phyloP scores from a whole-genome alignment of 2,113 vertebrate species.

The Platichthys stellatus region DNA sequence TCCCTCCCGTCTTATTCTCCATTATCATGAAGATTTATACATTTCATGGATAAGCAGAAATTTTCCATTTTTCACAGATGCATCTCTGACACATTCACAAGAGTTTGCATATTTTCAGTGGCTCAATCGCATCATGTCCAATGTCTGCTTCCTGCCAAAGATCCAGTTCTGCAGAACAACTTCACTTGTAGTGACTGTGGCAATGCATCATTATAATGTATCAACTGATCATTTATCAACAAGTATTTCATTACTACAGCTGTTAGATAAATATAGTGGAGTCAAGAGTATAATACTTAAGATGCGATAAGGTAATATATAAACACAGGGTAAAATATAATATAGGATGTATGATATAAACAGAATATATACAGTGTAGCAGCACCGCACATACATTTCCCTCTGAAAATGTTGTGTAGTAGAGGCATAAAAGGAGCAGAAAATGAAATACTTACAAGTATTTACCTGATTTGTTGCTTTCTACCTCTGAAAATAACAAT shows the following conservation, averaged over 20 bases:
- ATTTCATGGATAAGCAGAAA: not conserved
- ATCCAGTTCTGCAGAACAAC: not conserved
- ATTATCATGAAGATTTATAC: not conserved
- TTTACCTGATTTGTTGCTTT: no score
- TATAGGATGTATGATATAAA: no score
- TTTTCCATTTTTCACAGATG: not conserved
- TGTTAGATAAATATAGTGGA: not conserved
- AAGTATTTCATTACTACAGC: not conserved
- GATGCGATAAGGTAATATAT: no score
- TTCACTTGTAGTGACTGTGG: not conserved
- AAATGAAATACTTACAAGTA: no score
- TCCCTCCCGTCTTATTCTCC: not conserved
- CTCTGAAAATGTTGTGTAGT: no score
- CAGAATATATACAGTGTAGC: no score
- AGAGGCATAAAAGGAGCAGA: no score
- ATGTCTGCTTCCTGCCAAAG: not conserved
- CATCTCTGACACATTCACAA: not conserved
- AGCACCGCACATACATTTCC: no score
- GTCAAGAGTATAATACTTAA: no score
- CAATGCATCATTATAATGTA: not conserved
- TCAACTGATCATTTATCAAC: not conserved
- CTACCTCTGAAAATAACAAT: no score
- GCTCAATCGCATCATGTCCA: not conserved
- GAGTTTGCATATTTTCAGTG: not conserved
- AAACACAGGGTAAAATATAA: no score